Evolutionary conservation across 1,140 invertebrate species (phyloP), one percentile per base, ranked within the genome.

Genomic region (Dufourea novaeangliae): DNA sequence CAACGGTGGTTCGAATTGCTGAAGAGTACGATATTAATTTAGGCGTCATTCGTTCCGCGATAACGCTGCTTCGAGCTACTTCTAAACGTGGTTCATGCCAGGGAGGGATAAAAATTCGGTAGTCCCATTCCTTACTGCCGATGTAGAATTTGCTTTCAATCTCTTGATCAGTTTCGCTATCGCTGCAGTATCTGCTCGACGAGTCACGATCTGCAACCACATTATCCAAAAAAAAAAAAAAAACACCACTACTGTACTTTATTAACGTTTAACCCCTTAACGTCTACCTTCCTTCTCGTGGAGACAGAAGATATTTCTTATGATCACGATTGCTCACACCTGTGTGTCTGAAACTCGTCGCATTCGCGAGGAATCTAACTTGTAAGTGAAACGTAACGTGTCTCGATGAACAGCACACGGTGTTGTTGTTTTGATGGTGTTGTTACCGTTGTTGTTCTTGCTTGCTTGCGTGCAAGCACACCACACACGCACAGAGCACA

Each of bases 171-270:
- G 59, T 11, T 10, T 80, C 72, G 61, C 67, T 73, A 50, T 69
- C 73, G 80, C 72, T 80, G 87, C 79, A 86, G 63, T 56, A 86
- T 64, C 77, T 83, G 80, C 87, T 87, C 71, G 78, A 74, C 52
- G 78, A 64, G 82, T 78, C 83, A 83, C 62, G 69, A 91, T 91
- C 90, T 91, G 90, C 70, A 91, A 91, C 67, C 72, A 90, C 74
- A 87, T 86, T 70, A 86, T 78, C 87, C 86, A 86, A 83, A 88
- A 74, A 80, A 50, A 63, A 37, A 37, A 37, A 54, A 27, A 59
- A 63, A 29, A 71, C 32, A 63, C 41, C 29, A 44, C 32, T 39
- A 72, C 14, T 63, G 32, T 39, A 34, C 29, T 69, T 27, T 68
- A 10, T 12, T 17, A 68, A 83, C 41, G 27, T 67, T 77, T 27